phyloP scores from a whole-genome alignment of 2,797 vertebrate genomes.

The Periophthalmus magnuspinnatus region DNA sequence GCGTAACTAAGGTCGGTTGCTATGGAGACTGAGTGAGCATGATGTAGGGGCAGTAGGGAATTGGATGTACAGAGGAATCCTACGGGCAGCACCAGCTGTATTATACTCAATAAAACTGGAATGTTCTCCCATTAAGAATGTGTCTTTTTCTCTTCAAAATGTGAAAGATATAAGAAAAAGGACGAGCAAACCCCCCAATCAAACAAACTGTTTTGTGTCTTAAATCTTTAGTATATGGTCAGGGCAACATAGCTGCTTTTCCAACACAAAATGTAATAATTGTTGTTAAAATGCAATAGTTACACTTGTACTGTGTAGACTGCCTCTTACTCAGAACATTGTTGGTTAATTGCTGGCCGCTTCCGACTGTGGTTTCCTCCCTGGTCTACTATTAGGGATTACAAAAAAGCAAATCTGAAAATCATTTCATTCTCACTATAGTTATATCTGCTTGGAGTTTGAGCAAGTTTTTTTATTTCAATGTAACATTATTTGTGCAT shows the following conservation, averaged over 20 bases:
- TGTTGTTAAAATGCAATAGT: neutral
- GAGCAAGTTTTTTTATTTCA: no score
- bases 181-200: neutral
- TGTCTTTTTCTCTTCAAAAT: constrained; percentile 17
- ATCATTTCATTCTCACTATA: neutral
- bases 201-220: no score
- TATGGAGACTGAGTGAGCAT: constrained; percentile 58
- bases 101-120: constrained; percentile 80
- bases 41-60: constrained; percentile 41
- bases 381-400: neutral
- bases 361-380: neutral
- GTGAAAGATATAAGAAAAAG: neutral
- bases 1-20: constrained; percentile 63
- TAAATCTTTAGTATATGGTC: no score
- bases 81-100: constrained; percentile 74
- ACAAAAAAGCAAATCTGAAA: neutral
- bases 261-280: neutral
- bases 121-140: constrained; percentile 67
- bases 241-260: neutral
- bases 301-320: neutral
- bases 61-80: constrained; percentile 42
- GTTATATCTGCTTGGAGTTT: no score
- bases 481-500: neutral
- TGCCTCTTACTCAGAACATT: neutral
- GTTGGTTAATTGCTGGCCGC: neutral